Percentiles rank a stretch among this genome's conserved stretches.
These are phyloP conservation scores for Aleadryas rufinucha DNA, from an alignment of 2,113 vertebrate species.

Conservation along the genomic window DNA sequence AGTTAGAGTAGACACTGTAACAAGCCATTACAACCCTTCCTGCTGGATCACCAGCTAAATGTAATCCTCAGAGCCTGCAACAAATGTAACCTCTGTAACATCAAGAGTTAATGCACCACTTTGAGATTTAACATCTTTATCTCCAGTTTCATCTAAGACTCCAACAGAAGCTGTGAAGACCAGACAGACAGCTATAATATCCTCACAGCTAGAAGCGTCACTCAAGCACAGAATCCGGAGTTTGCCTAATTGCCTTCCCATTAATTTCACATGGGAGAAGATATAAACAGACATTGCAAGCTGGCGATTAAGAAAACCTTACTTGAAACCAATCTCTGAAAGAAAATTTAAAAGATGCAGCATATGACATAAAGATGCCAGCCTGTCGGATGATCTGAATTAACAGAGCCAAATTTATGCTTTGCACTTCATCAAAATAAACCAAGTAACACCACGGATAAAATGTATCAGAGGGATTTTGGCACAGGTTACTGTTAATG, in stretches of 20 bases:
- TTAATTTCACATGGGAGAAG: constrained; percentile 13
- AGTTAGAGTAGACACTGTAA: not conserved
- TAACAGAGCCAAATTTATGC: not conserved
- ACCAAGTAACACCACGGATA: not conserved
- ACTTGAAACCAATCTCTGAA: not conserved
- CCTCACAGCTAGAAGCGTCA: not conserved
- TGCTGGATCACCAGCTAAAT: not conserved
- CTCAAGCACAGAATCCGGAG: not conserved
- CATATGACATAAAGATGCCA: not conserved
- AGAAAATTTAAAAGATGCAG: not conserved
- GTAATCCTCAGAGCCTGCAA: not conserved
- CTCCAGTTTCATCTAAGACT: not conserved
- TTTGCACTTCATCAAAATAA: not conserved
- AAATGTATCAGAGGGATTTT: not conserved
- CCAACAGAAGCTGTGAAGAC: not conserved
- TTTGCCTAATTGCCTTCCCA: not conserved
- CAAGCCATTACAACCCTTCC: not conserved
- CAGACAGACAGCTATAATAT: not conserved
- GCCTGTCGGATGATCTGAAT: not conserved
- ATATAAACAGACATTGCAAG: not conserved
- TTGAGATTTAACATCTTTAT: not conserved
- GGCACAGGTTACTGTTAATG: not conserved
- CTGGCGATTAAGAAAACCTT: not conserved
- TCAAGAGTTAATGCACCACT: not conserved
- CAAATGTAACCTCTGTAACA: not conserved